phyloP scores from a whole-genome alignment of 1,140 invertebrate genomes.

The Pogonomyrmex barbatus region DNA sequence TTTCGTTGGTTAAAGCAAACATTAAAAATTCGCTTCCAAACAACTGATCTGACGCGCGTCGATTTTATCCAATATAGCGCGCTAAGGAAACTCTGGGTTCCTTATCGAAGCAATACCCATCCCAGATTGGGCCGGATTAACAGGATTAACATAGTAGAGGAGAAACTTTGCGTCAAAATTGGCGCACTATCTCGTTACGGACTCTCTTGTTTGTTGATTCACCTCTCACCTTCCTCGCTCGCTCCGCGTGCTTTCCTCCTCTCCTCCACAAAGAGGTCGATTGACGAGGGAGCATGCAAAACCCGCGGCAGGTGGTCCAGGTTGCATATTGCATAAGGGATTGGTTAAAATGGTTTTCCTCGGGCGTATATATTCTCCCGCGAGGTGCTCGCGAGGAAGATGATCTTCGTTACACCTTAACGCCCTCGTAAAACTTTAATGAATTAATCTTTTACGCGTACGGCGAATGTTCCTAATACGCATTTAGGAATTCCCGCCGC shows the following conservation, averaged over 20 bases:
- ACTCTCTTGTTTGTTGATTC: constrained; percentile 74
- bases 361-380: constrained; percentile 22
- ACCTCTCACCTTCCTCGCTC: constrained; percentile 20
- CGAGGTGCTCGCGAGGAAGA: constrained; percentile 57
- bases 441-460: constrained; percentile 65
- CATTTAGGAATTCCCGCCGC: constrained; percentile 21
- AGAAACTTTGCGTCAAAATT: constrained; percentile 71
- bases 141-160: constrained; percentile 65
- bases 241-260: constrained; percentile 13
- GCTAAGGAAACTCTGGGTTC: constrained; percentile 49
- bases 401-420: constrained; percentile 53
- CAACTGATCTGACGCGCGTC: constrained; percentile 32
- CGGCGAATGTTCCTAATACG: constrained; percentile 24
- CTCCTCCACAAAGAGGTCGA: constrained; percentile 58
- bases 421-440: constrained; percentile 64
- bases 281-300: constrained; percentile 45
- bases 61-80: constrained; percentile 43
- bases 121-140: constrained; percentile 59
- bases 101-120: constrained; percentile 60
- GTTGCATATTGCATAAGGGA: constrained; percentile 66
- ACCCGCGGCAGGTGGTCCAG: constrained; percentile 39
- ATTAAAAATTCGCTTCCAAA: not conserved
- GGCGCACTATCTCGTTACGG: constrained; percentile 70
- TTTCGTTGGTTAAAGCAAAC: not conserved
- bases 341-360: constrained; percentile 28